Conservation (phyloP, 2,797 vertebrate species). For the Semotilus atromaculatus region DNA sequence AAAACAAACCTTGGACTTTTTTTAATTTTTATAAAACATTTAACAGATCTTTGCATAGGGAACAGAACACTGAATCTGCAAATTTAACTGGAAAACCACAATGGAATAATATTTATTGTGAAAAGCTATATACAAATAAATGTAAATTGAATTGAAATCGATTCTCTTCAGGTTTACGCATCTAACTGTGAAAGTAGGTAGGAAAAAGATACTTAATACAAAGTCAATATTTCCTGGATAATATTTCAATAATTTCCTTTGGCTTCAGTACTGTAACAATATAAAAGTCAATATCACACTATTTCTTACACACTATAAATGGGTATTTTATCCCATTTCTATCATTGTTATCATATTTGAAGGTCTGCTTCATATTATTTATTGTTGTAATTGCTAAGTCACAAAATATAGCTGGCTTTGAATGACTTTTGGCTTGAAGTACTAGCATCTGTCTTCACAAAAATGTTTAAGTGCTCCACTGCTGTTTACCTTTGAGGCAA, state of each 20-base stretch:
- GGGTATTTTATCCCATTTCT: background rate
- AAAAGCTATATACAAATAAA: background rate
- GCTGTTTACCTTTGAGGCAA: background rate
- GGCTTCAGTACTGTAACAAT: background rate
- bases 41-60: too few relatives aligned
- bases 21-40: too few relatives aligned
- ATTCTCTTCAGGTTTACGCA: conserved; percentile 2
- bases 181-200: conserved; percentile 13
- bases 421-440: background rate
- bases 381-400: background rate
- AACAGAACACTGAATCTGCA: too few relatives aligned
- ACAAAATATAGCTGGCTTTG: background rate
- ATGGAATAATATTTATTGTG: background rate
- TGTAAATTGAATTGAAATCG: conserved; percentile 1
- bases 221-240: background rate
- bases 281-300: background rate
- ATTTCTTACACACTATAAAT: background rate
- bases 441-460: background rate
- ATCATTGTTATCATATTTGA: background rate
- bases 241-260: conserved; percentile 1
- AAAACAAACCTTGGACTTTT: background rate
- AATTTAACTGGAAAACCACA: background rate
- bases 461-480: background rate
- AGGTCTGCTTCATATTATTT: background rate
- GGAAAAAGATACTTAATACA: background rate